A percentile compares a stretch with the other conserved stretches of the same genome.
phyloP scores from a whole-genome alignment of 2,113 vertebrate species.

The Fulmarus glacialis region DNA sequence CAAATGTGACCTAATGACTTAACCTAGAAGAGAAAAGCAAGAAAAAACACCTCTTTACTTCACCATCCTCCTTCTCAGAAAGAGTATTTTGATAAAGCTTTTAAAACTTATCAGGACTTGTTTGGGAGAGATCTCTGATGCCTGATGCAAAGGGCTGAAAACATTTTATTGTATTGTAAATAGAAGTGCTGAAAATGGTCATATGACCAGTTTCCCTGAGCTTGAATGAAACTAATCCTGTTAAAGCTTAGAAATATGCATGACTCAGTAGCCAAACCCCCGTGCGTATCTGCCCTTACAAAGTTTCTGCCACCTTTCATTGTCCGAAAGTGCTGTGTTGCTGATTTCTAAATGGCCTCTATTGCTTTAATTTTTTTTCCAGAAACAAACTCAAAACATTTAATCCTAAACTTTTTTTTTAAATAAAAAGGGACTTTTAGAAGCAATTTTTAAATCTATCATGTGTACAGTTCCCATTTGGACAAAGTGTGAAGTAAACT shows the following conservation, averaged over 20 bases:
- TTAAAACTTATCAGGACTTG: neutral
- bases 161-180: neutral
- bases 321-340: neutral
- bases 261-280: constrained; percentile 36
- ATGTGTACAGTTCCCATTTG: neutral
- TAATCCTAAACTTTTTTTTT: neutral
- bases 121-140: neutral
- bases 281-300: neutral
- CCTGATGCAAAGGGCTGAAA: neutral
- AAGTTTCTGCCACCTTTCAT: constrained; percentile 12
- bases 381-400: neutral
- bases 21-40: neutral
- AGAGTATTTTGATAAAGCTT: neutral
- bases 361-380: neutral
- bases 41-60: neutral
- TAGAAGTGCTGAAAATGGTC: neutral
- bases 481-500: neutral
- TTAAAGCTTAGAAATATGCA: constrained; percentile 44
- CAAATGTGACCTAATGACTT: neutral
- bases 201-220: neutral
- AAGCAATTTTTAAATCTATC: neutral
- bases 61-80: neutral
- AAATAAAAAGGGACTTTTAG: neutral
- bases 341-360: neutral
- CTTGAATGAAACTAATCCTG: constrained; percentile 38